Evolutionary conservation across 2,888 invertebrate species (phyloP), one percentile per base, ranked within the genome.

Genomic region (Desoria tigrina): DNA sequence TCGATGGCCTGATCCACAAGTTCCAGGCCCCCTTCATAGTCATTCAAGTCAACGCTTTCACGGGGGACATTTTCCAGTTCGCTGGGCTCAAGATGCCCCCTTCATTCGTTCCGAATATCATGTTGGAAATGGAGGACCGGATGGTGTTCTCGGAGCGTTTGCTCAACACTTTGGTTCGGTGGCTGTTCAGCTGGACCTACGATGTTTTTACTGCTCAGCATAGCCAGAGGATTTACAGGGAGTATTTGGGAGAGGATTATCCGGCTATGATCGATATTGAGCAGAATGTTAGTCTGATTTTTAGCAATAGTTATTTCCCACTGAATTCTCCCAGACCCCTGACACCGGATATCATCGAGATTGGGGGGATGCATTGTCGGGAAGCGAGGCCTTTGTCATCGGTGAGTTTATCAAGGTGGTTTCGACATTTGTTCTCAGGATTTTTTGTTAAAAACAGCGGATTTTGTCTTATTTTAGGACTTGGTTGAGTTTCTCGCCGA

Each of bases 401-500:
- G 42, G 21, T 27, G 7, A n/a, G n/a, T n/a, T n/a, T n/a, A n/a
- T n/a, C n/a, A n/a, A n/a, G n/a, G n/a, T n/a, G n/a, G n/a, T n/a
- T n/a, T n/a, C n/a, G 18, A 9, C 27, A 26, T 23, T n/a, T 21
- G 11, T 6, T 39, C 16, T 9, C 39, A 39, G 39, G 39, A 39
- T 39, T 39, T 39, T 39, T 9, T 39, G 9, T 39, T 39, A 39
- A 11, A 11, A 39, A 39, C 16, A 16, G 16, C 16, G 39, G 39
- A 11, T 39, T 11, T 39, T 11, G 9, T 16, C 39, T 39, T 11
- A 39, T 11, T 11, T 11, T 7, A 71, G 67, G 61, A 64, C 49
- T 23, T 72, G 18, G 63, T 61, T 9, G 56, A 61, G 16, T 67
- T 72, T 53, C 42, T 71, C 28, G 37, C 55, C 73, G 84, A 84